Evolutionary conservation across 2,113 vertebrate genomes (phyloP).

Genomic region (Thomomys bottae): DNA sequence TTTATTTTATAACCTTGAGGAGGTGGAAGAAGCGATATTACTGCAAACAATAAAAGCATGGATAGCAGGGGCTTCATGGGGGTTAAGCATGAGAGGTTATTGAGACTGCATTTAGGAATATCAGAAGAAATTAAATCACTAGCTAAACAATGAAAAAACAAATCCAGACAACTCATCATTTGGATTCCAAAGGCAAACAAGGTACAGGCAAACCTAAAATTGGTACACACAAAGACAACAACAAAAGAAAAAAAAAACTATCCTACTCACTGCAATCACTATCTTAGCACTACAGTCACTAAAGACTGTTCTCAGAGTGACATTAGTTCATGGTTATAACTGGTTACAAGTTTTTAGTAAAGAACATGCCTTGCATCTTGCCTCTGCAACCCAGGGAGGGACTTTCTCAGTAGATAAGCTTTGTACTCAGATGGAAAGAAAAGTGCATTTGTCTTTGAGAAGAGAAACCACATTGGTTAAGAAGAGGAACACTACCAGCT

Average conservation of each 20-base stretch:
- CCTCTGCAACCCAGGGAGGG: neutral
- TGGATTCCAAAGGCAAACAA: slow-evolving; percentile 54
- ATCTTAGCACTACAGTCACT: neutral
- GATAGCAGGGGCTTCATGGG: neutral
- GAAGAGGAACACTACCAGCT: neutral
- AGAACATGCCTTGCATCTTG: slow-evolving; percentile 7
- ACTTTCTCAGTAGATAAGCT: neutral
- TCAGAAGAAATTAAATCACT: slow-evolving; percentile 25
- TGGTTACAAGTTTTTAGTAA: slow-evolving; percentile 15
- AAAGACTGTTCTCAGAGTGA: neutral
- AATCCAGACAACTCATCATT: slow-evolving; percentile 11
- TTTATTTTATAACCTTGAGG: slow-evolving; percentile 49
- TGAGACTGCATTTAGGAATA: slow-evolving; percentile 25
- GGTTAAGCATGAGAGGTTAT: slow-evolving; percentile 28
- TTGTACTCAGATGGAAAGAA: neutral
- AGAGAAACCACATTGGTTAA: neutral
- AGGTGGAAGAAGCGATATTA: neutral
- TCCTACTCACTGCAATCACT: too few relatives aligned
- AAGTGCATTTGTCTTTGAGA: neutral
- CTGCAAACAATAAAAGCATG: slow-evolving; percentile 55
- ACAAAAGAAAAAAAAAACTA: slow-evolving; percentile 50
- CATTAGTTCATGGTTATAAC: neutral
- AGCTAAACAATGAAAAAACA: slow-evolving; percentile 48
- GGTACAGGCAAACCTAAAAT: slow-evolving; percentile 30
- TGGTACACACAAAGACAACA: slow-evolving; percentile 19